Conservation (phyloP, 1,140 invertebrate species). For the Psilanteris sp. region DNA sequence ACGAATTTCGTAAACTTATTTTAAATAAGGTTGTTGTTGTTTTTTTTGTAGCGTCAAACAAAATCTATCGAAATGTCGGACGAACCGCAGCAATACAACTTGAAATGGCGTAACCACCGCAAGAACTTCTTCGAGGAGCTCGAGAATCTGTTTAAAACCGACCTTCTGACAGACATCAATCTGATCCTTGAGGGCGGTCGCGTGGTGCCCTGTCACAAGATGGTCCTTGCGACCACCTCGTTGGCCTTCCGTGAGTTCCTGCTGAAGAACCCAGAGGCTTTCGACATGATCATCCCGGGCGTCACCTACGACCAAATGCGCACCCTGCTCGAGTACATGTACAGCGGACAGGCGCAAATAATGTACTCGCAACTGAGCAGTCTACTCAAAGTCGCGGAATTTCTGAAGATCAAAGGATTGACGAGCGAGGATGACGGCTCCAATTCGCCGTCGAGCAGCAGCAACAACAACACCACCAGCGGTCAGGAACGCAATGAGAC, state of each 20-base stretch:
- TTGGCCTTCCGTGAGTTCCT: constrained; percentile 30
- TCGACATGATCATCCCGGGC: constrained; percentile 24
- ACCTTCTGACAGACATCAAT: constrained; percentile 51
- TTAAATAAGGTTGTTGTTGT: no score
- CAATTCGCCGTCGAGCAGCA: constrained; percentile 16
- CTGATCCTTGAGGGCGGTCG: constrained; percentile 34
- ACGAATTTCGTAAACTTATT: no score
- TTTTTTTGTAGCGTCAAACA: no score
- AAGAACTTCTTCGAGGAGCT: constrained; percentile 30
- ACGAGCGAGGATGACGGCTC: constrained; percentile 19
- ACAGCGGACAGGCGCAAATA: constrained; percentile 43
- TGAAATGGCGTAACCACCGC: constrained; percentile 31
- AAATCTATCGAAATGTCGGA: constrained; percentile 46
- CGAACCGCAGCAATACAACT: constrained; percentile 22
- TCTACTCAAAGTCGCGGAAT: constrained; percentile 23
- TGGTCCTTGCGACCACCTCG: constrained; percentile 38
- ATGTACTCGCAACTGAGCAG: constrained; percentile 14
- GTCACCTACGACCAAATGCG: constrained; percentile 36
- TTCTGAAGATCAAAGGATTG: constrained; percentile 47
- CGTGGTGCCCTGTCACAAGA: constrained; percentile 43
- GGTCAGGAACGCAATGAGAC: neutral
- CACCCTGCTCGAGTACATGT: constrained; percentile 51
- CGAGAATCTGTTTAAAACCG: constrained; percentile 36
- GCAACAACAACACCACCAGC: constrained; percentile 1
- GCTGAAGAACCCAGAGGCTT: constrained; percentile 27